A percentile compares a stretch with the other conserved stretches of the same genome.
phyloP scores from a whole-genome alignment of 2,113 vertebrate species.

The Tychaedon coryphoeus region DNA sequence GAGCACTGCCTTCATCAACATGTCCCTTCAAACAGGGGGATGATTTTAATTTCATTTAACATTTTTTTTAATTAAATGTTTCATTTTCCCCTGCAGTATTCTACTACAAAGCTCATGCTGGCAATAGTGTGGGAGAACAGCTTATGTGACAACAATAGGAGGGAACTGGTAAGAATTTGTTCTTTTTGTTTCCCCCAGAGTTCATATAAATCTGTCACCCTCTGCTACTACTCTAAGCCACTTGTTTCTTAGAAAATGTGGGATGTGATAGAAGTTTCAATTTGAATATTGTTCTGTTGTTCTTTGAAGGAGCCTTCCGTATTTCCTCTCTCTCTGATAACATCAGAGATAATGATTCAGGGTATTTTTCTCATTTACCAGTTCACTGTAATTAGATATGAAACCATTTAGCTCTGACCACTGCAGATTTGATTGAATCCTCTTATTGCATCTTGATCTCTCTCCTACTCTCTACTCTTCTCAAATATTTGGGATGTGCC shows the following conservation, averaged over 20 bases:
- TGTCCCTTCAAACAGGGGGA: fast-evolving
- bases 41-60: neutral
- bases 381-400: neutral
- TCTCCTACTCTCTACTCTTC: neutral
- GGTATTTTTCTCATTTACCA: neutral
- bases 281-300: neutral
- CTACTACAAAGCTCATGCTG: neutral
- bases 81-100: neutral
- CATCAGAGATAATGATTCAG: neutral
- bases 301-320: neutral
- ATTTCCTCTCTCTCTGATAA: neutral
- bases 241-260: slow-evolving; percentile 16
- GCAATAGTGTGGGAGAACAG: neutral
- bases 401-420: neutral
- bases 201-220: neutral
- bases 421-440: neutral
- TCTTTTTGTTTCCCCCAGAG: neutral
- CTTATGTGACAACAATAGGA: neutral
- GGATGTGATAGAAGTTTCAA: neutral
- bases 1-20: neutral
- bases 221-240: neutral
- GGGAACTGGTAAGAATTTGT: neutral
- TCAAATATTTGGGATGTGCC: neutral
- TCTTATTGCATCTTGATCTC: neutral
- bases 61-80: neutral